Conservation (phyloP, 1,140 invertebrate genomes). For the Zaprionus kolodkinae region DNA sequence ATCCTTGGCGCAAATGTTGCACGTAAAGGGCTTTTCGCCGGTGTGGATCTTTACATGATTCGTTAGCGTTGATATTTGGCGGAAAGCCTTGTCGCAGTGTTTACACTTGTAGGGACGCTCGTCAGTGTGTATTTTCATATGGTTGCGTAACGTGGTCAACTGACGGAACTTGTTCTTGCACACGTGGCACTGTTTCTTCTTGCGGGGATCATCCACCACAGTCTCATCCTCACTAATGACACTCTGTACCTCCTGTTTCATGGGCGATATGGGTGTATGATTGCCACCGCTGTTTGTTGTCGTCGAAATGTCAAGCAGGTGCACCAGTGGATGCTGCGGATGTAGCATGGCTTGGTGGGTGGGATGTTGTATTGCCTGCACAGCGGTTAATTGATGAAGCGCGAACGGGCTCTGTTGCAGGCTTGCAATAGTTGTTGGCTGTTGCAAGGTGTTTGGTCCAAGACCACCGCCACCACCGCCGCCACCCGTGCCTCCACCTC, state of each 20-base stretch:
- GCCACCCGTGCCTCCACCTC: slow-evolving; percentile 41
- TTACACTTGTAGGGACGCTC: slow-evolving; percentile 83
- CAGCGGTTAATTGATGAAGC: slow-evolving; percentile 76
- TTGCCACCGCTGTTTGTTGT: slow-evolving; percentile 72
- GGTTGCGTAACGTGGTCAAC: slow-evolving; percentile 83
- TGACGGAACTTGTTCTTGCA: slow-evolving; percentile 84
- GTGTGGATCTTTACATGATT: slow-evolving; percentile 84
- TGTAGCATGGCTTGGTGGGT: slow-evolving; percentile 82
- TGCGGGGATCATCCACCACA: slow-evolving; percentile 78
- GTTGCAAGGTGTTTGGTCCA: slow-evolving; percentile 57
- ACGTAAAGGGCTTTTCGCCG: slow-evolving; percentile 83
- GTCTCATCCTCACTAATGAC: slow-evolving; percentile 75
- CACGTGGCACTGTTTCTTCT: slow-evolving; percentile 83
- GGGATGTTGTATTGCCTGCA: slow-evolving; percentile 82
- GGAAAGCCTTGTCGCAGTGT: slow-evolving; percentile 81
- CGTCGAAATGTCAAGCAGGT: slow-evolving; percentile 78
- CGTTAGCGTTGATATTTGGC: slow-evolving; percentile 81
- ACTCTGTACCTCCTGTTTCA: slow-evolving; percentile 78
- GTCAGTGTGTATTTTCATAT: slow-evolving; percentile 84
- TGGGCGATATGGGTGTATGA: slow-evolving; percentile 72
- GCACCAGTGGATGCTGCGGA: slow-evolving; percentile 79
- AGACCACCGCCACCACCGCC: slow-evolving; percentile 30
- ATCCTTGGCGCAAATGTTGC: slow-evolving; percentile 82
- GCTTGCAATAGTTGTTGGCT: slow-evolving; percentile 71
- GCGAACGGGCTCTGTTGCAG: slow-evolving; percentile 76